Evolutionary conservation across 2,113 vertebrate genomes (phyloP).

Genomic region (Paralichthys olivaceus): DNA sequence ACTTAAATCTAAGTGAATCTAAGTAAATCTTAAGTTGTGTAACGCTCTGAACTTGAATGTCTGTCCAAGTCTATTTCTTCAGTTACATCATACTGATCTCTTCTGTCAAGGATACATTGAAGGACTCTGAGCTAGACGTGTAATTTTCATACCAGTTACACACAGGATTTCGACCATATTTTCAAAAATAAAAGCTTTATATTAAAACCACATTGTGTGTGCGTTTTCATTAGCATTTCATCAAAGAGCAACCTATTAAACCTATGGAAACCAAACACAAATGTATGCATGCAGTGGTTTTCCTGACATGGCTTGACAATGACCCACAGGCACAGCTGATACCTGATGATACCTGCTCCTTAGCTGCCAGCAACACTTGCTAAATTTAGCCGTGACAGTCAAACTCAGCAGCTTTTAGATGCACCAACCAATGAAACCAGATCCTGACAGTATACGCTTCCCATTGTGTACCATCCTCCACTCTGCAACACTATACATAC

Average conservation of each 20-base stretch:
- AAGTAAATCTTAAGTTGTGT: neutral
- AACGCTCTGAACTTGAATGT: conserved; percentile 16
- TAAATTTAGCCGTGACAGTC: conserved; percentile 65
- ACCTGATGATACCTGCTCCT: conserved; percentile 23
- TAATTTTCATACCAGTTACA: conserved; percentile 22
- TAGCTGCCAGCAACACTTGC: conserved; percentile 30
- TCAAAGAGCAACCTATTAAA: neutral
- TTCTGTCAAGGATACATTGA: conserved; percentile 36
- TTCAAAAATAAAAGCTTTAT: conserved; percentile 72
- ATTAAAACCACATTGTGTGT: conserved; percentile 12
- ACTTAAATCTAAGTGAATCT: neutral
- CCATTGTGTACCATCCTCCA: conserved; percentile 57
- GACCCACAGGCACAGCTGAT: neutral
- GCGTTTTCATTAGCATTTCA: neutral
- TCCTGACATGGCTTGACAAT: conserved; percentile 21
- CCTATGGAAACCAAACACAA: neutral
- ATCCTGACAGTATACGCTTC: conserved; percentile 59
- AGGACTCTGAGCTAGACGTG: conserved; percentile 50
- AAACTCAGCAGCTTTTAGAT: conserved; percentile 49
- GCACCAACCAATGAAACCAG: conserved; percentile 64
- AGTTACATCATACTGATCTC: conserved; percentile 20
- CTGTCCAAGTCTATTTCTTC: conserved; percentile 20
- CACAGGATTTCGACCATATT: conserved; percentile 47
- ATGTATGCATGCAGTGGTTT: neutral
- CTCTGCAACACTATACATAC: conserved; percentile 69